A percentile compares a stretch with the other conserved stretches of the same genome.
Evolutionary conservation across 2,888 invertebrate species (phyloP).

Genomic region (Lasioglossum calceatum): DNA sequence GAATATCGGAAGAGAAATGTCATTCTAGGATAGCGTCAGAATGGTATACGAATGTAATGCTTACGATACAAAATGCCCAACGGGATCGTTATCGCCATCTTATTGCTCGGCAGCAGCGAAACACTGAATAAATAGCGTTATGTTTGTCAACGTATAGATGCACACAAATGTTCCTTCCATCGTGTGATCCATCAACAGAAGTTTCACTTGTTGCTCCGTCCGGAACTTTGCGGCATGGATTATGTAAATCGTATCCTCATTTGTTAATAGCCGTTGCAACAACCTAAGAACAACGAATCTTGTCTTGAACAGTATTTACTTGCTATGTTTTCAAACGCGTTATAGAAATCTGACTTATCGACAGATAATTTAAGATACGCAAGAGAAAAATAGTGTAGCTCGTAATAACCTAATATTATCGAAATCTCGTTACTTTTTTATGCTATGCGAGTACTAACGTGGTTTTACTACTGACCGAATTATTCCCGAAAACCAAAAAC

Average conservation of each 20-base stretch:
- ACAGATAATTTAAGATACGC: too few species aligned
- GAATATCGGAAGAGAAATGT: neutral
- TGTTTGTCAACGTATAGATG: neutral
- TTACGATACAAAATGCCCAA: neutral
- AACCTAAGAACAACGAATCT: neutral
- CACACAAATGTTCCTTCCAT: neutral
- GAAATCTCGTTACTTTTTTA: conserved; percentile 16
- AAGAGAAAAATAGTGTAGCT: too few species aligned
- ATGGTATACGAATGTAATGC: neutral
- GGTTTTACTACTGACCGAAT: neutral
- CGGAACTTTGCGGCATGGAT: neutral
- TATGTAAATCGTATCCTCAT: neutral
- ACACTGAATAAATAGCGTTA: neutral
- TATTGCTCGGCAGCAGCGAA: neutral
- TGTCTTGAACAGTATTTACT: neutral
- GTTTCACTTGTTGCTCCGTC: neutral
- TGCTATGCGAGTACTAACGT: neutral
- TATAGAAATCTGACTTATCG: neutral
- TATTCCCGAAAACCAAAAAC: neutral
- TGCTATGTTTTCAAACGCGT: neutral
- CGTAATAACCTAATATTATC: neutral
- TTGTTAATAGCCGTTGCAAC: neutral
- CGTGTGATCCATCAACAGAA: neutral
- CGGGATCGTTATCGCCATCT: neutral
- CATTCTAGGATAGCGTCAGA: neutral